Evolutionary conservation across 2,113 vertebrate species (phyloP).

Genomic region (Ranitomeya variabilis): DNA sequence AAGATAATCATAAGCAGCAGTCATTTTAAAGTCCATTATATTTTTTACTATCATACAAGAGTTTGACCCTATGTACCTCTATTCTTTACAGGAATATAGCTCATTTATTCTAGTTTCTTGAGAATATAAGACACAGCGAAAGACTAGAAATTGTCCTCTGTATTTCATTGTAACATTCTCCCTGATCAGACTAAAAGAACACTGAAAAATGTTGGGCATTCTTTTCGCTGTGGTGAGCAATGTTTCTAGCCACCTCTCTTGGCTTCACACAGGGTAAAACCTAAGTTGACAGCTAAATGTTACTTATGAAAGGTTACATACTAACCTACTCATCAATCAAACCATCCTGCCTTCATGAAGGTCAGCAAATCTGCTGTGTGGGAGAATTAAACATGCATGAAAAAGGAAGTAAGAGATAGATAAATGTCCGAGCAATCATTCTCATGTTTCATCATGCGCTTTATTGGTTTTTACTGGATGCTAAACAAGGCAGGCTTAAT

Average conservation of each 20-base stretch:
- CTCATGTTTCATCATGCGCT: neutral
- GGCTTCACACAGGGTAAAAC: neutral
- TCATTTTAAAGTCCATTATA: neutral
- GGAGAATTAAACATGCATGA: slow-evolving; percentile 46
- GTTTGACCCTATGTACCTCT: neutral
- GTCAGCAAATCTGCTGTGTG: slow-evolving; percentile 46
- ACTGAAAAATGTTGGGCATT: neutral
- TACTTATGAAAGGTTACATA: slow-evolving; percentile 50
- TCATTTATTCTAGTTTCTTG: neutral
- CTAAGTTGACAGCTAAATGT: slow-evolving; percentile 37
- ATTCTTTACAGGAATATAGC: neutral
- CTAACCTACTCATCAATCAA: slow-evolving; percentile 50
- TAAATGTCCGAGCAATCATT: slow-evolving; percentile 23
- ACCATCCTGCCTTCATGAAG: slow-evolving; percentile 12
- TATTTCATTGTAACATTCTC: neutral
- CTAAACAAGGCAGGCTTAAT: slow-evolving; percentile 24
- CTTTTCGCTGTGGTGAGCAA: neutral
- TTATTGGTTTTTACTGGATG: neutral
- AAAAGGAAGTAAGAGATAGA: slow-evolving; percentile 45
- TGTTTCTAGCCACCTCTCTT: neutral
- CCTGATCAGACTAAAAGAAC: neutral
- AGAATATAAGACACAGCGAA: neutral
- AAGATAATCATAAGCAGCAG: too few species aligned
- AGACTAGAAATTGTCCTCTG: neutral
- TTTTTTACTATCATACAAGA: neutral